phyloP scores from a whole-genome alignment of 2,888 invertebrate species.

The Caenorhabditis sp. region DNA sequence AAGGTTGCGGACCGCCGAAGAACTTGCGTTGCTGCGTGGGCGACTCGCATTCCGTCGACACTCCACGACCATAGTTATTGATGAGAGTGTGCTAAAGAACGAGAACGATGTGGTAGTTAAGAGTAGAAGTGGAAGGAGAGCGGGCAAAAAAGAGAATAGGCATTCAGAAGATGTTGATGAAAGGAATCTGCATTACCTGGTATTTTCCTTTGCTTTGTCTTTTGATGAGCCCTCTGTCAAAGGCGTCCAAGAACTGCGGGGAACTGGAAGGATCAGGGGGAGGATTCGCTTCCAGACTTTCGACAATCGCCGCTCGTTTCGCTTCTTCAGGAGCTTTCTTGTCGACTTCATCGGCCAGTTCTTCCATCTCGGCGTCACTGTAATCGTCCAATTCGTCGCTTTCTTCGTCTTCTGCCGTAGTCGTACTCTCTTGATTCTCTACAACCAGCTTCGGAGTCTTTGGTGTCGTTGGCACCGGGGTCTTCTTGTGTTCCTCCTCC shows the following conservation, averaged over 20 bases:
- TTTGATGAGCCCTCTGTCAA: conserved; percentile 77
- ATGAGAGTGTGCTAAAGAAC: conserved; percentile 57
- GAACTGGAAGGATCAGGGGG: conserved; percentile 63
- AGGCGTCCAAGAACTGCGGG: conserved; percentile 72
- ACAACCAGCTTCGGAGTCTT: conserved; percentile 45
- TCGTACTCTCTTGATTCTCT: conserved; percentile 32
- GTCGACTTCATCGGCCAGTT: conserved; percentile 75
- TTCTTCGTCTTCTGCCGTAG: conserved; percentile 48
- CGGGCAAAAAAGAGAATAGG: not conserved
- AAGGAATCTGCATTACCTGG: conserved; percentile 61
- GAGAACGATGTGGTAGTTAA: conserved; percentile 22
- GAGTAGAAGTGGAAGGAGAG: conserved; percentile 39
- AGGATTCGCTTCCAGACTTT: conserved; percentile 58
- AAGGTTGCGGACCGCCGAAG: conserved; percentile 77
- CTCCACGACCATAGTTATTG: conserved; percentile 76
- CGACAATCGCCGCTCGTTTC: conserved; percentile 4
- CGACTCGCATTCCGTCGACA: conserved; percentile 75
- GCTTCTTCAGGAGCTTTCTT: conserved; percentile 55
- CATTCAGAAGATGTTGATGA: not conserved
- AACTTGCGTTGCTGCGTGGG: conserved; percentile 68
- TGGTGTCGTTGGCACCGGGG: conserved; percentile 30
- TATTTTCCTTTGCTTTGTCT: conserved; percentile 78
- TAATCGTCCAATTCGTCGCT: conserved; percentile 75
- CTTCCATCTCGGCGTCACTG: conserved; percentile 77
- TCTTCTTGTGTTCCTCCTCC: conserved; percentile 57